Conservation (phyloP, 2,888 invertebrate genomes). For the Cephus runcator region DNA sequence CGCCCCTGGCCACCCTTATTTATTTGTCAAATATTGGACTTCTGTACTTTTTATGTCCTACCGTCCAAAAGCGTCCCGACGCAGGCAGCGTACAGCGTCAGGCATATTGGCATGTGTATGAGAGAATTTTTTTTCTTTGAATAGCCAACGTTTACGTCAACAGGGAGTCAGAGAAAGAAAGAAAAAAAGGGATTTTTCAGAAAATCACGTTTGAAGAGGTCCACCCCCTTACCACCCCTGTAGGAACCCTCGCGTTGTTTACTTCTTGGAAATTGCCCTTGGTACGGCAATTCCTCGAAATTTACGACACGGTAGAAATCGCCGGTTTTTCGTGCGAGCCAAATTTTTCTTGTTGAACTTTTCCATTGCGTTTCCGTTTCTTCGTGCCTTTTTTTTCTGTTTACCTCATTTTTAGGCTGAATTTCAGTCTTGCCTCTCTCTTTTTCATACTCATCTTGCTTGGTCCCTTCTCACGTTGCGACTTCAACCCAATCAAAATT, state of each 20-base stretch:
- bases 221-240: neutral
- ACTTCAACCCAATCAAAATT: neutral
- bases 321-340: neutral
- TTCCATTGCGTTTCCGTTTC: neutral
- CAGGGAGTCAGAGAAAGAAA: neutral
- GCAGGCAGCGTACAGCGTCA: neutral
- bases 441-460: neutral
- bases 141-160: neutral
- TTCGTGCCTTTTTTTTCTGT: neutral
- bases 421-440: neutral
- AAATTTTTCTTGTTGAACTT: neutral
- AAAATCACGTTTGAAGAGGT: neutral
- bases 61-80: neutral
- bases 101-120: neutral
- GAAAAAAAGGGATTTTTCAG: neutral
- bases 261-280: neutral
- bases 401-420: neutral
- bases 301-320: neutral
- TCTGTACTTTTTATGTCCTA: slow-evolving; percentile 15
- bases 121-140: neutral
- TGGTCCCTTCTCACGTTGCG: neutral
- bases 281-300: neutral
- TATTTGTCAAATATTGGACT: slow-evolving; percentile 55
- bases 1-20: slow-evolving; percentile 32
- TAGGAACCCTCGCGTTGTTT: neutral